These are phyloP conservation scores for Lasioglossum zephyrum DNA, from an alignment of 2,888 invertebrate genomes.

Conservation along the genomic window DNA sequence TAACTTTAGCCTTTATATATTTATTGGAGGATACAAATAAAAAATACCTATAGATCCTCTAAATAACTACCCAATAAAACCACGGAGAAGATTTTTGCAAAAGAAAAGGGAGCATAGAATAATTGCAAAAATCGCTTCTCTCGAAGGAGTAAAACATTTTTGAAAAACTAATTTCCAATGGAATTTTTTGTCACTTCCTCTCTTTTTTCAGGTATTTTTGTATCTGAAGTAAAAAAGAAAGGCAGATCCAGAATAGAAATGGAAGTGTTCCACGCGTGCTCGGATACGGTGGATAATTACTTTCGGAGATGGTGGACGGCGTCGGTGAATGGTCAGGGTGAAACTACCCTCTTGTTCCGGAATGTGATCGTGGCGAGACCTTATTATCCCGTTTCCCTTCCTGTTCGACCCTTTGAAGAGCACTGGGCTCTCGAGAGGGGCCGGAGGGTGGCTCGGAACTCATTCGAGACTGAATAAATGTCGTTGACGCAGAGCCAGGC, in stretches of 20 bases:
- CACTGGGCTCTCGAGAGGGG: conserved; percentile 37
- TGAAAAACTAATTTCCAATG: too few species aligned
- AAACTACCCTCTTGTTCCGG: conserved; percentile 51
- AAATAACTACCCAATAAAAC: too few species aligned
- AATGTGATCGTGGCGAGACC: conserved; percentile 62
- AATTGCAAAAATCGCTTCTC: too few species aligned
- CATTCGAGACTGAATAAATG: conserved; percentile 59
- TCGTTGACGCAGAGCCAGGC: conserved; percentile 38
- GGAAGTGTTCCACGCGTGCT: not conserved
- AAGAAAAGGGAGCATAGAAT: too few species aligned
- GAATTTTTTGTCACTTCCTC: not conserved
- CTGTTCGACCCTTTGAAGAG: conserved; percentile 41
- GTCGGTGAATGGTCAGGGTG: conserved; percentile 43
- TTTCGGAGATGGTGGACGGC: conserved; percentile 42
- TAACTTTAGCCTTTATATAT: too few species aligned
- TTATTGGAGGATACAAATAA: too few species aligned
- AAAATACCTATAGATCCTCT: too few species aligned
- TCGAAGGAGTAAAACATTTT: too few species aligned
- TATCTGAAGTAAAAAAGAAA: not conserved
- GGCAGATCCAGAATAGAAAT: not conserved
- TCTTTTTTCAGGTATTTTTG: not conserved
- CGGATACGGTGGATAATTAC: conserved; percentile 55
- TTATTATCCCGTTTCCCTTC: conserved; percentile 62
- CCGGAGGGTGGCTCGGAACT: conserved; percentile 37
- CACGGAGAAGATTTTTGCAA: too few species aligned